A percentile compares a stretch with the other conserved stretches of the same genome.
These are phyloP conservation scores for Aelia acuminata DNA, from an alignment of 2,888 invertebrate genomes.

Conservation along the genomic window DNA sequence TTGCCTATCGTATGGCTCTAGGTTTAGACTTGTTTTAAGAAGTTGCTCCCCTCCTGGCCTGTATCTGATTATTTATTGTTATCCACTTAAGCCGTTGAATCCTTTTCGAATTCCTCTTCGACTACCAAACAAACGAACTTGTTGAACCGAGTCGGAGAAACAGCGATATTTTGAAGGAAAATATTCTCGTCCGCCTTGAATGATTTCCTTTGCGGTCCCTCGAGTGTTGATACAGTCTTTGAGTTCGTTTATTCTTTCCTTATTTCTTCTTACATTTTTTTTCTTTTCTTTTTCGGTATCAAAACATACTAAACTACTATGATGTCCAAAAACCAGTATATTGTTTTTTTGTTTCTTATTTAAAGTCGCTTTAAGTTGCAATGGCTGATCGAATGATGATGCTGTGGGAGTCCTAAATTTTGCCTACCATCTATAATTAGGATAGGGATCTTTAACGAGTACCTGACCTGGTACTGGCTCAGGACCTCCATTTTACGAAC, in stretches of 20 bases:
- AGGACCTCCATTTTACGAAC: too few species aligned
- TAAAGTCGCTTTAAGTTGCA: too few species aligned
- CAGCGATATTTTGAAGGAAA: background rate
- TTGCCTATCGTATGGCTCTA: background rate
- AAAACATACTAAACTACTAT: background rate
- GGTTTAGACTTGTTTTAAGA: slow-evolving; percentile 11
- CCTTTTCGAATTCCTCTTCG: background rate
- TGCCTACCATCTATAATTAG: too few species aligned
- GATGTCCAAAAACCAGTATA: background rate
- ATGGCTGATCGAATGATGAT: too few species aligned
- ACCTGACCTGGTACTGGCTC: too few species aligned
- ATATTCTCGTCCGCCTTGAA: background rate
- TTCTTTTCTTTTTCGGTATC: background rate
- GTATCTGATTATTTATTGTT: slow-evolving; percentile 23
- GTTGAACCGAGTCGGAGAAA: background rate
- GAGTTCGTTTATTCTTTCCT: background rate
- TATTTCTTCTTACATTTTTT: background rate
- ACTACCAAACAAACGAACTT: background rate
- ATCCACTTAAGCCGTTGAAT: background rate
- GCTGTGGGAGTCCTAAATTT: too few species aligned
- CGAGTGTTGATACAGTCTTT: background rate
- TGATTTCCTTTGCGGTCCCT: background rate
- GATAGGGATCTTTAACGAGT: too few species aligned
- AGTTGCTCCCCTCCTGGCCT: background rate
- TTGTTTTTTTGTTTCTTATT: too few species aligned